Evolutionary conservation across 2,888 invertebrate genomes (phyloP).

Genomic region (Clanis bilineata): DNA sequence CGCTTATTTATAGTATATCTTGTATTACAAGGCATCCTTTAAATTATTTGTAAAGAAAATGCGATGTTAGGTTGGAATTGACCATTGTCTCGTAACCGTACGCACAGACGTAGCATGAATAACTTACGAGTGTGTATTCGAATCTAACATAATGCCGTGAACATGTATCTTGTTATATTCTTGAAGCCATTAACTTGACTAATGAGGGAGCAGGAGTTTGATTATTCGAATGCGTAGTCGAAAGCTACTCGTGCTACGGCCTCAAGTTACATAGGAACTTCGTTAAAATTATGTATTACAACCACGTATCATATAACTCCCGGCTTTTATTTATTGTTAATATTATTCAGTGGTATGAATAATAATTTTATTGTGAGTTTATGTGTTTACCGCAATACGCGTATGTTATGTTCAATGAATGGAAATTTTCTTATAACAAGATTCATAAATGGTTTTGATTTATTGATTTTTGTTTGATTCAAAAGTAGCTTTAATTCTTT

Average conservation of each 20-base stretch:
- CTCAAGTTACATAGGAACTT: conserved; percentile 22
- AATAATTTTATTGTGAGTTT: conserved; percentile 19
- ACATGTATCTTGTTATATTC: too few relatives aligned
- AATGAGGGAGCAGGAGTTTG: too few relatives aligned
- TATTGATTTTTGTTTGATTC: too few relatives aligned
- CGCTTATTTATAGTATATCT: not conserved
- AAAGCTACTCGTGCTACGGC: too few relatives aligned
- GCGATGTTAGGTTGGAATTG: conserved; percentile 53
- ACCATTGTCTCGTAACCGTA: conserved; percentile 46
- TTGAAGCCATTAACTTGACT: too few relatives aligned
- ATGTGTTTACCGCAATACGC: not conserved
- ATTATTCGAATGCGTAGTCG: too few relatives aligned
- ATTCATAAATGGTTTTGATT: too few relatives aligned
- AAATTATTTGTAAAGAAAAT: conserved; percentile 25
- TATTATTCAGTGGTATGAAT: conserved; percentile 33
- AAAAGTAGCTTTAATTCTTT: too few relatives aligned
- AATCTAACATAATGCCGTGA: too few relatives aligned
- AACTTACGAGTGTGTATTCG: too few relatives aligned
- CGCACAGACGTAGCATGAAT: too few relatives aligned
- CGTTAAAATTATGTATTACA: conserved; percentile 33
- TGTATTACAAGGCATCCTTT: not conserved
- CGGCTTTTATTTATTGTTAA: conserved; percentile 26
- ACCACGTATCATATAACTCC: conserved; percentile 33
- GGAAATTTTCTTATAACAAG: not conserved
- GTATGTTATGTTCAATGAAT: not conserved